Evolutionary conservation across 1,140 invertebrate genomes (phyloP).

Genomic region (Pseudoatta argentina): DNA sequence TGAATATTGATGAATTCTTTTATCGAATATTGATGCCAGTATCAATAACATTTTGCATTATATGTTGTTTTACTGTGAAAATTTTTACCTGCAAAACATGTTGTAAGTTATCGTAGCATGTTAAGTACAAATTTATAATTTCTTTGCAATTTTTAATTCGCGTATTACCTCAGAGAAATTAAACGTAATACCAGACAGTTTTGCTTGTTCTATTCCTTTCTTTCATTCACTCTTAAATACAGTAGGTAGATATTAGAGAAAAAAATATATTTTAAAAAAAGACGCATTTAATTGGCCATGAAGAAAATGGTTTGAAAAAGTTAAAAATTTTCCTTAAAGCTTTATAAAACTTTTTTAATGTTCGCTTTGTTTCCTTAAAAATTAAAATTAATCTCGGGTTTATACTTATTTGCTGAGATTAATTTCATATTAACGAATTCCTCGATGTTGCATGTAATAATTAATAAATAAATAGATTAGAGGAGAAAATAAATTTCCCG

Average conservation of each 20-base stretch:
- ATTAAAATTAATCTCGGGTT: background rate
- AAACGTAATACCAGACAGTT: background rate
- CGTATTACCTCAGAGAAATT: constrained; percentile 26
- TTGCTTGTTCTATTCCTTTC: constrained; percentile 1
- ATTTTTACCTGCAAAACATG: background rate
- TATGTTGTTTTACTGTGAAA: background rate
- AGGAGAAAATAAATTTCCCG: constrained; percentile 70
- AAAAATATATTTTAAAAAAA: constrained; percentile 6
- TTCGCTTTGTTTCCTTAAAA: background rate
- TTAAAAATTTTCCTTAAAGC: background rate
- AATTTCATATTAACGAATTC: constrained; percentile 37
- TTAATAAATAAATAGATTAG: constrained; percentile 56
- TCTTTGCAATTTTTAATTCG: constrained; percentile 8
- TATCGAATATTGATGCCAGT: background rate
- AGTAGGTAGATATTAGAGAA: background rate
- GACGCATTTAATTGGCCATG: background rate
- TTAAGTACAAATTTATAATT: constrained; percentile 33
- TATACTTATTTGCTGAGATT: background rate
- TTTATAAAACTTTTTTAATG: background rate
- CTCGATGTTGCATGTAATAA: constrained; percentile 14
- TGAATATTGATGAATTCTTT: background rate
- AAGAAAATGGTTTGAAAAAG: background rate
- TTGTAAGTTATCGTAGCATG: constrained; percentile 33
- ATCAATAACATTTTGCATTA: background rate
- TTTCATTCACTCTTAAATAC: background rate